Percentiles rank a stretch among this genome's conserved stretches.
These are phyloP conservation scores for Phengaris arion DNA, from an alignment of 2,888 invertebrate genomes.

Conservation along the genomic window DNA sequence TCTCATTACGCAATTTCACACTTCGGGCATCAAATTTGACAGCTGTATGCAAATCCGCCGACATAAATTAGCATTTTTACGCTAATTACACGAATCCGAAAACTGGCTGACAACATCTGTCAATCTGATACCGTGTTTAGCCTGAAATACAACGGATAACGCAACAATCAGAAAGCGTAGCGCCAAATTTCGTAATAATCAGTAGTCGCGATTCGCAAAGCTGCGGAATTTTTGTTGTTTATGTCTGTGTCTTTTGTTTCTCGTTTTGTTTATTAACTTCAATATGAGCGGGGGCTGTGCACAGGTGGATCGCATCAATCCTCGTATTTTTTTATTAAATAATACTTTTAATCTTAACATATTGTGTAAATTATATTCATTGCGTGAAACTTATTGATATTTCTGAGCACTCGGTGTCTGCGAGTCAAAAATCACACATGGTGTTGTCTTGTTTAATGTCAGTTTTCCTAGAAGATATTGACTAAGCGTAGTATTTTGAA, in stretches of 20 bases:
- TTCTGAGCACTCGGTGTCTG: background rate
- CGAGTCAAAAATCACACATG: too few relatives aligned
- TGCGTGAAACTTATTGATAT: background rate
- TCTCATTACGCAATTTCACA: conserved; percentile 53
- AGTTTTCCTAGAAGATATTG: too few relatives aligned
- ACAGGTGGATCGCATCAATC: background rate
- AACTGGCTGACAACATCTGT: conserved; percentile 34
- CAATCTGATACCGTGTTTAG: conserved; percentile 24
- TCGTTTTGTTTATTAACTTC: conserved; percentile 6
- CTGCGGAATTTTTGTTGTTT: background rate
- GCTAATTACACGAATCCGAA: conserved; percentile 37
- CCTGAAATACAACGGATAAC: background rate
- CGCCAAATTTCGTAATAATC: background rate
- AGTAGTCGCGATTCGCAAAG: background rate
- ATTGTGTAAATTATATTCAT: background rate
- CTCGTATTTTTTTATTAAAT: background rate
- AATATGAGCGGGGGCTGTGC: background rate
- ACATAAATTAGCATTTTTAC: conserved; percentile 46
- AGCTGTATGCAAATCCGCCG: conserved; percentile 49
- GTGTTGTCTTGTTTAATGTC: too few relatives aligned
- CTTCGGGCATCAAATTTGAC: conserved; percentile 50
- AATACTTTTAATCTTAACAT: background rate
- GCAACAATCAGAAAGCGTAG: conserved; percentile 28
- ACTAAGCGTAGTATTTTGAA: too few relatives aligned
- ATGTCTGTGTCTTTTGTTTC: conserved; percentile 13